A percentile compares a stretch with the other conserved stretches of the same genome.
These are phyloP conservation scores for Sciaenops ocellatus DNA, from an alignment of 2,797 vertebrate species.

Conservation along the genomic window DNA sequence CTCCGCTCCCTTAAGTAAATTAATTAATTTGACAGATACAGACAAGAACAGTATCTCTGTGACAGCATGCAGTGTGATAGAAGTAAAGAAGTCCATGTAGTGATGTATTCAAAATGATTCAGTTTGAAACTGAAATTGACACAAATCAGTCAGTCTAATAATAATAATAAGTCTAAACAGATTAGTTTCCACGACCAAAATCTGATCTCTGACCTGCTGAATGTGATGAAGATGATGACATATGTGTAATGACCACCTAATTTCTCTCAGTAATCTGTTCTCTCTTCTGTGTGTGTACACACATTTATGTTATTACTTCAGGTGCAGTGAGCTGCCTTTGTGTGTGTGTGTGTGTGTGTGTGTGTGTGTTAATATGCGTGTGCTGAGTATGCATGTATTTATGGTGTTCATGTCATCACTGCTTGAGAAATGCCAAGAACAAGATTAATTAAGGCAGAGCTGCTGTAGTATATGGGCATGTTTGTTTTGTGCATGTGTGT, in stretches of 20 bases:
- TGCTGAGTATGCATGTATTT: conserved; percentile 6
- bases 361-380: background rate
- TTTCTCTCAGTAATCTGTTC: background rate
- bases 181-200: too few species aligned
- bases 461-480: background rate
- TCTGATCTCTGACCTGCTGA: background rate
- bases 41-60: too few species aligned
- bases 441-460: conserved; percentile 7
- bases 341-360: background rate
- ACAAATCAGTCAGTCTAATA: too few species aligned
- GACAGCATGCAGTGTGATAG: too few species aligned
- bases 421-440: background rate
- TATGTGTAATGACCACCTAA: too few species aligned
- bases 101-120: background rate
- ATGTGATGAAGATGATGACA: background rate
- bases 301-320: background rate
- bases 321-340: background rate
- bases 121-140: background rate
- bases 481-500: background rate
- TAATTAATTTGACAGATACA: too few species aligned
- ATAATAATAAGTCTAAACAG: too few species aligned
- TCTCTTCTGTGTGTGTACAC: background rate
- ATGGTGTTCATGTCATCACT: conserved; percentile 10
- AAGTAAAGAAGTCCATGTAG: too few species aligned
- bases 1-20: too few species aligned